These are phyloP conservation scores for Zaprionus kolodkinae DNA, from an alignment of 1,140 invertebrate species.

Conservation along the genomic window DNA sequence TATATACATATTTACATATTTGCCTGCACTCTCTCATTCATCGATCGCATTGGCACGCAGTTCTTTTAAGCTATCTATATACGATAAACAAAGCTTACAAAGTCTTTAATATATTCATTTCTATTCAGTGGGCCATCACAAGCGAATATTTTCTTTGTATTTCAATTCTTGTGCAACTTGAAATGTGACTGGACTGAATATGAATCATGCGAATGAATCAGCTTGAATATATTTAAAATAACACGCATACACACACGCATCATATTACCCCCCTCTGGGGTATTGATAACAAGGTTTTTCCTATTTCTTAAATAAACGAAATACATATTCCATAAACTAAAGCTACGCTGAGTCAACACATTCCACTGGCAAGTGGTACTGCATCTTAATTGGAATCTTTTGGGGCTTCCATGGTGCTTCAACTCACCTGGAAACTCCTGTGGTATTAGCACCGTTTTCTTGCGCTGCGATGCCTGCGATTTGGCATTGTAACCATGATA, in stretches of 20 bases:
- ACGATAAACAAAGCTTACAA: background rate
- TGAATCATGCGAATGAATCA: slow-evolving; percentile 6
- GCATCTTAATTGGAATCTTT: background rate
- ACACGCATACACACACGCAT: background rate
- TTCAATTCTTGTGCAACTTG: slow-evolving; percentile 5
- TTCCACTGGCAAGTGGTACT: background rate
- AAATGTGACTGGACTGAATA: background rate
- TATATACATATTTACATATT: too few relatives aligned
- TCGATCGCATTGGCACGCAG: background rate
- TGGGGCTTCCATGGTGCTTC: too few relatives aligned
- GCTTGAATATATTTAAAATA: background rate
- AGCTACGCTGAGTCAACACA: background rate
- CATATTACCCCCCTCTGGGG: background rate
- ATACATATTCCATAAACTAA: background rate
- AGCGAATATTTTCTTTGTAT: background rate
- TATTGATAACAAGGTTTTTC: background rate
- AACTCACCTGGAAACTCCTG: slow-evolving; percentile 83
- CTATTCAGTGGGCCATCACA: background rate
- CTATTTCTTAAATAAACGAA: slow-evolving; percentile 2
- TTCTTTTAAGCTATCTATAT: background rate
- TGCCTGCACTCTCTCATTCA: too few relatives aligned
- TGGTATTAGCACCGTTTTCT: slow-evolving; percentile 81
- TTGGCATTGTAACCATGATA: slow-evolving; percentile 83
- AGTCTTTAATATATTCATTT: slow-evolving; percentile 2
- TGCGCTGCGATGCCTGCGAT: slow-evolving; percentile 68